phyloP scores from a whole-genome alignment of 35 echinoderm and acorn worm genomes.

The Ptychodera flava region DNA sequence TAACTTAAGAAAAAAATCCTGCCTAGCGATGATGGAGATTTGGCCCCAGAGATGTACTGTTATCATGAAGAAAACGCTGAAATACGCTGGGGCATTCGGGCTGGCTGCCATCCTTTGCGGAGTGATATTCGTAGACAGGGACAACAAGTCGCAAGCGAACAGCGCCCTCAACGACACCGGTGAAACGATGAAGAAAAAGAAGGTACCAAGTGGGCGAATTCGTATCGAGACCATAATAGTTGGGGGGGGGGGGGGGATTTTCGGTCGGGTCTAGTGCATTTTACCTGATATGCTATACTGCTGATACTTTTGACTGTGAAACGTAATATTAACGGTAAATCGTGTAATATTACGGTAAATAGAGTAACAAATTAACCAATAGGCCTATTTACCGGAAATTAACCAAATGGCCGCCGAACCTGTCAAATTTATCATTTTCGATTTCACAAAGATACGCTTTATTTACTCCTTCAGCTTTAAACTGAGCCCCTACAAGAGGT shows the following conservation, averaged over 20 bases:
- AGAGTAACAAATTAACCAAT: too few relatives aligned
- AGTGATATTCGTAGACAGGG: conserved; percentile 58
- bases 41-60: conserved; percentile 40
- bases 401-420: too few relatives aligned
- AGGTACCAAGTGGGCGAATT: conserved; percentile 30
- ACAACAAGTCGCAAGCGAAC: conserved; percentile 45
- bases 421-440: too few relatives aligned
- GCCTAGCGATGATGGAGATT: conserved; percentile 78
- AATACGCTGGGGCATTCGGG: conserved; percentile 70
- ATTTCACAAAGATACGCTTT: too few relatives aligned
- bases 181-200: conserved; percentile 29
- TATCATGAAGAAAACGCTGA: conserved; percentile 69
- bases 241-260: neutral
- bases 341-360: too few relatives aligned
- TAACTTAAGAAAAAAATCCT: too few relatives aligned
- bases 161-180: conserved; percentile 43
- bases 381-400: too few relatives aligned
- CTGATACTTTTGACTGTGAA: too few relatives aligned
- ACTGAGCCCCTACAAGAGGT: too few relatives aligned
- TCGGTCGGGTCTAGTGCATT: neutral
- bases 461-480: too few relatives aligned
- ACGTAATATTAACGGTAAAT: too few relatives aligned
- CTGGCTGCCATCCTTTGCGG: conserved; percentile 52
- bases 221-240: neutral
- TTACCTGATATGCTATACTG: neutral